A percentile compares a stretch with the other conserved stretches of the same genome.
phyloP scores from a whole-genome alignment of 2,113 vertebrate species.

The Notarius quadriscutis region DNA sequence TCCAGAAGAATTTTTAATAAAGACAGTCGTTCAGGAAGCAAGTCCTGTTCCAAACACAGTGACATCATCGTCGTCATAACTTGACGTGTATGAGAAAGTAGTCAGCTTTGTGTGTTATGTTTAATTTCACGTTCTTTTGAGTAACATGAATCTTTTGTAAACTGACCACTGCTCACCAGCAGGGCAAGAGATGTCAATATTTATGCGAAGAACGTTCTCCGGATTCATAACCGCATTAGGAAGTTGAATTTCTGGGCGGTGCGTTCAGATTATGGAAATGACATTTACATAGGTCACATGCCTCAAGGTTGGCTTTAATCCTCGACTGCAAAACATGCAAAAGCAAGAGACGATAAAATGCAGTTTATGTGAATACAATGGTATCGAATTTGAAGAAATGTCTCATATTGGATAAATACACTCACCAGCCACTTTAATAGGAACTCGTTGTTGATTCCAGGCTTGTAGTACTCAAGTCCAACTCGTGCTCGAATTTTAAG shows the following conservation, averaged over 20 bases:
- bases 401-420: no score
- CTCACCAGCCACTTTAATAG: no score
- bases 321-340: no score
- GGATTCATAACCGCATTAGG: neutral
- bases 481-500: no score
- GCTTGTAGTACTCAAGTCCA: no score
- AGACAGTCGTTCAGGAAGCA: neutral
- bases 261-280: neutral
- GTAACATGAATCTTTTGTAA: neutral
- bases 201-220: neutral
- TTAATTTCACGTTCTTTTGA: neutral
- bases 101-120: neutral
- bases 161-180: neutral
- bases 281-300: neutral
- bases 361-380: neutral
- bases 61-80: no score
- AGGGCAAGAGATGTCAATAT: neutral
- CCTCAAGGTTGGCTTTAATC: neutral
- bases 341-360: neutral
- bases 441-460: no score
- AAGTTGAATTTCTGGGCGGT: neutral
- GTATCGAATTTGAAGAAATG: no score
- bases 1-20: neutral
- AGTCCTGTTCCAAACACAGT: neutral
- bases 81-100: neutral